Percentiles rank a stretch among this genome's conserved stretches.
phyloP scores from a whole-genome alignment of 1,140 invertebrate species.

The Eumeta japonica region DNA sequence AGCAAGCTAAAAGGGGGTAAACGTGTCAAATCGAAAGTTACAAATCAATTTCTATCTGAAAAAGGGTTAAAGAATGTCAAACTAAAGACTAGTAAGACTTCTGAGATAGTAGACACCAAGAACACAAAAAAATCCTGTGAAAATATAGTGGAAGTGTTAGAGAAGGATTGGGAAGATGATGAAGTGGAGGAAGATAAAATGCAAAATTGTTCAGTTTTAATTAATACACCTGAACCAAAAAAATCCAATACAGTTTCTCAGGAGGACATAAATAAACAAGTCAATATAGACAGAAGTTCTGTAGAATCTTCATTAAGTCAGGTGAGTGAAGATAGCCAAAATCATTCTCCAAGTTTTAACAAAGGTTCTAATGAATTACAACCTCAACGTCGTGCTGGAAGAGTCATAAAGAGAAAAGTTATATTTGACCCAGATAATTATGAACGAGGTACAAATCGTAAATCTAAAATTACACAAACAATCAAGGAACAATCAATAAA shows the following conservation, averaged over 20 bases:
- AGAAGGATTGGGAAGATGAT: constrained; percentile 50
- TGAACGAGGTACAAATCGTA: constrained; percentile 51
- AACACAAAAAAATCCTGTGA: constrained; percentile 9
- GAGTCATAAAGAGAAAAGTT: constrained; percentile 67
- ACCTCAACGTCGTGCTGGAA: constrained; percentile 41
- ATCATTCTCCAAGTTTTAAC: constrained; percentile 17
- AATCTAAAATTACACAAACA: constrained; percentile 24
- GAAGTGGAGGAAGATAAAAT: constrained; percentile 22
- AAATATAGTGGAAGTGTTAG: constrained; percentile 36
- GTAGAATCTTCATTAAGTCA: constrained; percentile 23
- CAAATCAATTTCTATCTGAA: no score
- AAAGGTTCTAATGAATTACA: constrained; percentile 31
- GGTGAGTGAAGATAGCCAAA: constrained; percentile 11
- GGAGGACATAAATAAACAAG: background rate
- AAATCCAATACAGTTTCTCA: background rate
- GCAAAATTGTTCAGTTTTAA: background rate
- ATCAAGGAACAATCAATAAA: constrained; percentile 28
- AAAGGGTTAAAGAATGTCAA: background rate
- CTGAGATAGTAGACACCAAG: background rate
- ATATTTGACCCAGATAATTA: constrained; percentile 70
- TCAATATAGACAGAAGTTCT: constrained; percentile 7
- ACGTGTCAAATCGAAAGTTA: no score
- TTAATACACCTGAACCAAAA: background rate
- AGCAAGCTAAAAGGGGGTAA: background rate
- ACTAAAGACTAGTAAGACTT: background rate